A percentile compares a stretch with the other conserved stretches of the same genome.
phyloP scores from a whole-genome alignment of 2,888 invertebrate species.

The Mythimna ferrago region DNA sequence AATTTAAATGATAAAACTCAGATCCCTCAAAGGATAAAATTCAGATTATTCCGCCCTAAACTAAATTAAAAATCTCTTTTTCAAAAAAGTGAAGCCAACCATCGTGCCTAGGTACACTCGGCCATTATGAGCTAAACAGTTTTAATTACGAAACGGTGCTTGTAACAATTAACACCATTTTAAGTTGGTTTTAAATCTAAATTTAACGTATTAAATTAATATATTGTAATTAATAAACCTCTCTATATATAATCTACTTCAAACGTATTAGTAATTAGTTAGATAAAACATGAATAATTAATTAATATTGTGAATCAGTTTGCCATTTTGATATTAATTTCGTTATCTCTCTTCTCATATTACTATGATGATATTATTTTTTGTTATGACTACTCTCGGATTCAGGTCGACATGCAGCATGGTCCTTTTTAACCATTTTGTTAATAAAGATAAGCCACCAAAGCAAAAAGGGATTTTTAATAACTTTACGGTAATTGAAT shows the following conservation, averaged over 20 bases:
- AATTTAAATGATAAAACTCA: constrained; percentile 89
- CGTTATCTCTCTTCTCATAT: constrained; percentile 7
- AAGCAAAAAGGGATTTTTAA: too few relatives aligned
- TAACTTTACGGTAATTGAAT: too few relatives aligned
- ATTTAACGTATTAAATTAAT: constrained; percentile 1
- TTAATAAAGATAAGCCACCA: not conserved
- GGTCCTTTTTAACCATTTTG: constrained; percentile 8
- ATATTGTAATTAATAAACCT: not conserved
- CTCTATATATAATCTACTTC: not conserved
- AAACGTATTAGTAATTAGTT: constrained; percentile 24
- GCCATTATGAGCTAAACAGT: constrained; percentile 50
- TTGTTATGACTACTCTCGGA: not conserved
- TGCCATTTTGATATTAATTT: constrained; percentile 15
- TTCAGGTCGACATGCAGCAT: not conserved
- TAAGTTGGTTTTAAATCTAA: constrained; percentile 11
- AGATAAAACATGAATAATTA: constrained; percentile 20
- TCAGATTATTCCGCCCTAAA: constrained; percentile 79
- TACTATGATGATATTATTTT: not conserved
- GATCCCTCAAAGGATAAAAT: constrained; percentile 86
- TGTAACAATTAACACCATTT: constrained; percentile 22
- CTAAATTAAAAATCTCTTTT: constrained; percentile 77
- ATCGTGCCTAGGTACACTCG: constrained; percentile 41
- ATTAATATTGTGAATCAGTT: constrained; percentile 19
- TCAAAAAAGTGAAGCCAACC: constrained; percentile 48
- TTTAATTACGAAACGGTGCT: constrained; percentile 52